phyloP scores from a whole-genome alignment of 2,113 vertebrate species.

The Myiagra hebetior region DNA sequence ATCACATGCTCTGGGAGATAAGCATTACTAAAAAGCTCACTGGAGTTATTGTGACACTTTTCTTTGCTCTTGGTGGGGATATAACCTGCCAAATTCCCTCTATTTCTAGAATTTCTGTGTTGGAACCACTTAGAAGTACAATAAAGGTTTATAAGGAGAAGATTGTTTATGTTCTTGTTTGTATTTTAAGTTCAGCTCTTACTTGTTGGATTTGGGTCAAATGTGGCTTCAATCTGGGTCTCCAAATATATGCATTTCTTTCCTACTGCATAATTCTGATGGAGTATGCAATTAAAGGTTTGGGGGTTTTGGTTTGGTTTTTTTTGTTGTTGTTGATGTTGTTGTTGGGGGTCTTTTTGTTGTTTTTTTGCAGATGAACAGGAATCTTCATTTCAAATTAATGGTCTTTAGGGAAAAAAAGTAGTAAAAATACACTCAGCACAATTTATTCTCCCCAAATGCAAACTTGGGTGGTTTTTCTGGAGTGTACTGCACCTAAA shows the following conservation, averaged over 20 bases:
- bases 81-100: not conserved
- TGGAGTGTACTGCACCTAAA: not conserved
- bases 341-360: no score
- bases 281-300: not conserved
- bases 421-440: not conserved
- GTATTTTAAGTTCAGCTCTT: not conserved
- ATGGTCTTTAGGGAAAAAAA: not conserved
- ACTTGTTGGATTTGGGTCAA: not conserved
- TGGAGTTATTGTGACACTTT: not conserved
- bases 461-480: not conserved
- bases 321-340: no score
- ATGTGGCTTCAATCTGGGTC: not conserved
- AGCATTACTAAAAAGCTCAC: not conserved
- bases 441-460: not conserved
- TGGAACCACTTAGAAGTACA: not conserved
- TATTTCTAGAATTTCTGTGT: not conserved
- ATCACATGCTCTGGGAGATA: not conserved
- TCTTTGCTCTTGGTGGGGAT: not conserved
- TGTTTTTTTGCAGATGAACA: not conserved
- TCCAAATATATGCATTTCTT: not conserved
- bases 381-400: not conserved
- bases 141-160: not conserved
- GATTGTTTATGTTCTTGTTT: not conserved
- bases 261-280: not conserved
- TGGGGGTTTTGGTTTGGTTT: not conserved